Evolutionary conservation across 2,797 vertebrate species (phyloP), one percentile per base, ranked within the genome.

Genomic region (Neosalanx taihuensis): DNA sequence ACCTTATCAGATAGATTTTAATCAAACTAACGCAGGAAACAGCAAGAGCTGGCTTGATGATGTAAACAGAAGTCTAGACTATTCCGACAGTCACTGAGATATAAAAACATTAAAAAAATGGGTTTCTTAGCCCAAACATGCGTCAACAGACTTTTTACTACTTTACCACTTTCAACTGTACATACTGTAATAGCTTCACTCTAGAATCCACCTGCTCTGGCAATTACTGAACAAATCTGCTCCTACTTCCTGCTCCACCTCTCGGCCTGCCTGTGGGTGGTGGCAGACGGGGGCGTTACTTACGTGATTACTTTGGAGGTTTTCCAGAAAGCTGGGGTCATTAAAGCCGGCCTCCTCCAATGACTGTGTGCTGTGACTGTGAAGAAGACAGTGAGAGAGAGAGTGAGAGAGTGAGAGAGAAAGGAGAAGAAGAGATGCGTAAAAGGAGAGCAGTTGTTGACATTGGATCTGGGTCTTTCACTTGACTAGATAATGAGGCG

Each of bases 291-390:
- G 79, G 78, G 81, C 74, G 77, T 85, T 89, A 93, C 97, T 96
- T 94, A 99, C 97, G 84, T 99, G 97, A 93, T 96, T 95, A 87
- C 88, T 97, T 86, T 99, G 96, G 86, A 99, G 94, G 86, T 99
- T 99, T 92, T 99, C 96, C 89, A 98, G 90, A 88, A 99, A 91
- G 57, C 94, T 96, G 3, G 91, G 84, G 75, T 99, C 97, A 86
- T 91, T 96, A 90, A 99, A 99, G 83, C 89, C 91, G 66, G 90
- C 93, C 83, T 96, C 95, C 1, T 97, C 96, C 81, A 91, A 92
- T n/a, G 90, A 91, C 73, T 96, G 91, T 77, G 92, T 87, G 75
- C 92, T 94, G 83, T 96, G 95, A 88, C 97, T 99, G 89, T 81
- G 85, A 85, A 84, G 75, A 86, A 76, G 72, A 84, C 2, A 35